A percentile compares a stretch with the other conserved stretches of the same genome.
Evolutionary conservation across 2,888 invertebrate genomes (phyloP).

Genomic region (Aleiodes leptofemur): DNA sequence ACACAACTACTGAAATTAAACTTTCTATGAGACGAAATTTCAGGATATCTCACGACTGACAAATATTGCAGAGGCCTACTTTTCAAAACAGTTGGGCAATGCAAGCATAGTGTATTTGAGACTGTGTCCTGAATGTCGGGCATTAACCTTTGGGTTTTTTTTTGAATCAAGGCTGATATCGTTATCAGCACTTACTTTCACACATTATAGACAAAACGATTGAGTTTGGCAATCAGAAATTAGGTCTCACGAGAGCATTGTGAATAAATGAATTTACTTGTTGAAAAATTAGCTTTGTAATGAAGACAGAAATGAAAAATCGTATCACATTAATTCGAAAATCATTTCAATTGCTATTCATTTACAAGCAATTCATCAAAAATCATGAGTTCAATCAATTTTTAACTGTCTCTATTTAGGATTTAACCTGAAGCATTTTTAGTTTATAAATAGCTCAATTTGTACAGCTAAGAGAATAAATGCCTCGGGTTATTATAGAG

Average conservation of each 20-base stretch:
- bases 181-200: slow-evolving; percentile 65
- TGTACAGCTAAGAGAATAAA: background rate
- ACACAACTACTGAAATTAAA: too few species aligned
- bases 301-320: background rate
- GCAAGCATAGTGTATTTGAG: slow-evolving; percentile 50
- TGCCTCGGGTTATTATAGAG: background rate
- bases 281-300: too few species aligned
- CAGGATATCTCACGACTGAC: background rate
- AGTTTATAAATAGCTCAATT: background rate
- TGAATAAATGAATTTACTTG: background rate
- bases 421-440: too few species aligned
- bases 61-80: slow-evolving; percentile 45
- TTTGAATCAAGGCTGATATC: slow-evolving; percentile 70
- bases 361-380: too few species aligned
- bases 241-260: background rate
- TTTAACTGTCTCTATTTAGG: too few species aligned
- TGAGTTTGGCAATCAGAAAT: slow-evolving; percentile 3
- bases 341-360: too few species aligned
- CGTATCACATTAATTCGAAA: background rate
- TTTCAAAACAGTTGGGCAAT: slow-evolving; percentile 67
- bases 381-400: too few species aligned
- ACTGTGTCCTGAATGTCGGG: slow-evolving; percentile 63
- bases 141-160: slow-evolving; percentile 66
- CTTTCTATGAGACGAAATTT: background rate
- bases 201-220: slow-evolving; percentile 59